Base-by-base conservation (phyloP, 2,888 invertebrate genomes). In the Timema cristinae region DNA sequence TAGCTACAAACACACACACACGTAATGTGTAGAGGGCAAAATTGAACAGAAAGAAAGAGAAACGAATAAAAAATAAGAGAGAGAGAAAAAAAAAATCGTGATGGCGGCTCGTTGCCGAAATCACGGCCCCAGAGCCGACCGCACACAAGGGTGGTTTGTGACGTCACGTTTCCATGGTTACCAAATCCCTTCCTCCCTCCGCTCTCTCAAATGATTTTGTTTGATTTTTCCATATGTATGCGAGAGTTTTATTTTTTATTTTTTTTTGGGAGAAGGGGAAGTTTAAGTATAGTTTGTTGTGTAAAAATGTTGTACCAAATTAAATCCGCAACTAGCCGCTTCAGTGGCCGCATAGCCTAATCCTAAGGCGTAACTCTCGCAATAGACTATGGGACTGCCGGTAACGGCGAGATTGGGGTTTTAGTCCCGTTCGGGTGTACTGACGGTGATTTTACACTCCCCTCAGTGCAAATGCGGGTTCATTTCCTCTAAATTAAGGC, bases 31-130 rank as follows among this genome's bases (percentile, higher is more conserved):
- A 32, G 32, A 32, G 63, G 63, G 63, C 47, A 63, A 63, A 63
- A 63, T 48, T 63, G 48, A 63, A 63, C 63, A 63, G 63, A 2
- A 52, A 68, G 68, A 32, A 52, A 50, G 67, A 67, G 13, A 32
- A 52, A 52, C 9, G 67, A 67, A 50, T 67, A 51, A 32, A 51
- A 67, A 68, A 68, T 68, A 16, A 32, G 68, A 47, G 68, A 13
- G 51, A 52, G 16, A 68, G 48, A 54, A 52, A 68, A 68, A 68
- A 68, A 67, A 50, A 47, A 51, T 52, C 47, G 50, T 15, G 68
- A 52, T 68, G 68, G 54, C 68, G 54, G 50, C 49, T 15, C 32
- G 16, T 48, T 63, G 63, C 63, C 63, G 63, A 63, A 63, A 63
- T 63, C 63, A 63, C 47, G 48, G 63, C 63, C 32, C 32, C 32